Base-by-base conservation (phyloP, 2,113 vertebrate genomes). In the Reinhardtius hippoglossoides region DNA sequence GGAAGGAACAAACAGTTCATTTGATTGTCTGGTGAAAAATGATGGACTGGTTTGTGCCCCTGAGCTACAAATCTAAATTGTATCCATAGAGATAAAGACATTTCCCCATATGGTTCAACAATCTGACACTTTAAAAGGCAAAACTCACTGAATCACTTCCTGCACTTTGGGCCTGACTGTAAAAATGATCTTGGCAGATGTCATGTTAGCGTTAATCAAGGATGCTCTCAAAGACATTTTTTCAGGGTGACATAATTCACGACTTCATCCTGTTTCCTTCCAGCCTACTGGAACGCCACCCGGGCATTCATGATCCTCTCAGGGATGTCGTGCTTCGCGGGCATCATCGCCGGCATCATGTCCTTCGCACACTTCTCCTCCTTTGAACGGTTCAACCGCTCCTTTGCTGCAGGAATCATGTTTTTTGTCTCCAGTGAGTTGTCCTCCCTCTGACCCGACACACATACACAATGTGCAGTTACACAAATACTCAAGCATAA, bases 251-350 rank as follows among this genome's bases (percentile, higher is more conserved):
- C 2, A 59, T 26, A 2, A 62, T n/a, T 62, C 9, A 52, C 61
- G 16, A 69, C 52, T 50, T 52, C 48, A 64, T 2, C 27, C 50
- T 74, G 23, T 60, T 85, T 82, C 31, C 57, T 62, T 74, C 3
- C 88, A 96, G 96, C 94, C 0, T 97, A 96, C 76, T 96, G 96
- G 96, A 97, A 97, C 52, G 95, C 95, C 71, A 96, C 95, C 37
- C 87, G 96, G n/a, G 96, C 96, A 71, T 96, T 96, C 90, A 97
- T 96, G 96, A 96, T 97, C 92, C 92, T 97, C 55, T 95, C 96
- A 0, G 94, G 94, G 59, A 92, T 96, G 89, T 92, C 94, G 0
- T 95, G 96, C 84, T 95, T 96, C 6, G 89, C 94, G 0, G 95
- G 96, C 65, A 94, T 97, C 90, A 87, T 96, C 31, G 89, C 94